Base-by-base conservation (phyloP, 1,140 invertebrate genomes). In the Euwallacea fornicatus region DNA sequence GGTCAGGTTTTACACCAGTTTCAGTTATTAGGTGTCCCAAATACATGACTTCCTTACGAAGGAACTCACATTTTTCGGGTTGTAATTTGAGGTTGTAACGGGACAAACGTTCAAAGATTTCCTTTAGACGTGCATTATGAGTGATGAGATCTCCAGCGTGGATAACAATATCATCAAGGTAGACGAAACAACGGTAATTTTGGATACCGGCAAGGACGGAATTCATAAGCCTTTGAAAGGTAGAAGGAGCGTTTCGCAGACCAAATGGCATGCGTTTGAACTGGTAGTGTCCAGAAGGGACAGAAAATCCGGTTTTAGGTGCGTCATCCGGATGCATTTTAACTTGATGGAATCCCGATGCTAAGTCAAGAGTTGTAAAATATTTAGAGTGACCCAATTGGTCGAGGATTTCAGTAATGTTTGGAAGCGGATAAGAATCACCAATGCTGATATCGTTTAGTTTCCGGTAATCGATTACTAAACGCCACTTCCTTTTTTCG, bases 341-440 rank as follows among this genome's bases (percentile, higher is more conserved):
- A 50, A 81, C 77, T 76, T 87, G 85, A 76, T 81, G 84, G 76
- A 84, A 88, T 7, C 86, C 86, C 16, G 76, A 78, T 0, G 76
- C 77, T 42, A 85, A 68, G 76, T 83, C 82, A 7, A 82, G 50
- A 0, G 79, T 80, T 2, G 78, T 76, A 54, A 83, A 81, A 60
- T 80, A 82, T 44, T 76, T 47, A 6, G 79, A 74, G 0, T 81
- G 77, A 2, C 81, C 81, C 44, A 87, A 69, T 53, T 81, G 75
- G 67, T 86, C 81, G 56, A 88, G 72, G 6, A 82, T 80, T 10
- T 84, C 81, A 41, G 81, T 79, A 6, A 70, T 78, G 59, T 84
- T 81, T 0, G 86, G 85, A 7, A 88, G 58, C 0, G 86, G 86
- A 73, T 68, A 33, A 67, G 42, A 43, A 60, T 71, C 16, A 74